A percentile compares a stretch with the other conserved stretches of the same genome.
Evolutionary conservation across 2,888 invertebrate species (phyloP).

Genomic region (Dryomyza anilis): DNA sequence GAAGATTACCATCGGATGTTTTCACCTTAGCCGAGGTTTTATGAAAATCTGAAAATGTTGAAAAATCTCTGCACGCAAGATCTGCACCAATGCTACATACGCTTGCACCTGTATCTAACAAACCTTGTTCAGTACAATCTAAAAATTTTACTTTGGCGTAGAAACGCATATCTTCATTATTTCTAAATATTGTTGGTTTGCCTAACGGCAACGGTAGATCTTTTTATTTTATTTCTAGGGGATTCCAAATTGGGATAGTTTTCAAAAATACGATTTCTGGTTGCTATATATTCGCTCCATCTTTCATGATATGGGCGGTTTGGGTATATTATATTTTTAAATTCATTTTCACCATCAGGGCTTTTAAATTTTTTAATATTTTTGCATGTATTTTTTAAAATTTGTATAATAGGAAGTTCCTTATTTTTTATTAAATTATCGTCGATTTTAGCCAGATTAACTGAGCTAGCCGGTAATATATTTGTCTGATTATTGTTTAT

Average conservation of each 20-base stretch:
- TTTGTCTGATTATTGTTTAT: too few species aligned
- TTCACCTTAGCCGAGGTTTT: not conserved
- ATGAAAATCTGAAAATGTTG: not conserved
- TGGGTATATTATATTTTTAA: not conserved
- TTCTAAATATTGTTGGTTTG: slow-evolving; percentile 7
- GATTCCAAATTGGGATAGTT: too few species aligned
- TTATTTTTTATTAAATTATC: not conserved
- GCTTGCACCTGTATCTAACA: too few species aligned
- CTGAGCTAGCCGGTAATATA: too few species aligned
- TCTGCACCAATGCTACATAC: too few species aligned
- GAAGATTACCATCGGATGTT: not conserved
- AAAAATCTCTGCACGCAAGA: not conserved
- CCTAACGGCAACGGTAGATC: slow-evolving; percentile 10
- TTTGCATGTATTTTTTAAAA: not conserved
- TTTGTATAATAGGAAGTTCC: not conserved
- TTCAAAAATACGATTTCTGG: not conserved
- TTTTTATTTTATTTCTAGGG: not conserved
- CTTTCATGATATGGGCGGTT: not conserved
- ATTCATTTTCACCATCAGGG: too few species aligned
- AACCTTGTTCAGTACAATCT: slow-evolving; percentile 11
- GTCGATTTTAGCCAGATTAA: too few species aligned
- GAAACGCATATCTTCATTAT: slow-evolving; percentile 13
- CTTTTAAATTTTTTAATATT: too few species aligned
- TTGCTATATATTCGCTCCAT: not conserved
- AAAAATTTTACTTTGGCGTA: slow-evolving; percentile 24